Conservation (phyloP, 1,140 invertebrate genomes). For the Leptinotarsa defecta region DNA sequence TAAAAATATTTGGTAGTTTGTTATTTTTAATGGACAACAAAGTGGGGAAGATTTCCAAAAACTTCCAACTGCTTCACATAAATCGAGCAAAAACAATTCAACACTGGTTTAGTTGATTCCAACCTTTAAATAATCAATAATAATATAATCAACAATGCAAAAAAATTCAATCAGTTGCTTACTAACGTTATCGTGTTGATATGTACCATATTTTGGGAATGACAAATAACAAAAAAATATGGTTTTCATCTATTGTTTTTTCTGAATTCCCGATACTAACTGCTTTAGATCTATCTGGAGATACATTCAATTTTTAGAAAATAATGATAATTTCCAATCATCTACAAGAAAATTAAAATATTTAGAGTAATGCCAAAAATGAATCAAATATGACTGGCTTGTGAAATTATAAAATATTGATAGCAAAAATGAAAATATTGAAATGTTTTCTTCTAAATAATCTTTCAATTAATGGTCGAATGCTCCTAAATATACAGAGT, state of each 20-base stretch:
- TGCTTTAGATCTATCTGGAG: not conserved
- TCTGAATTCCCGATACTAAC: not conserved
- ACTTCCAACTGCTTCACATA: not conserved
- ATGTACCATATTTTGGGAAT: not conserved
- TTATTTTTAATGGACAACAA: not conserved
- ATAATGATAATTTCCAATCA: too few species aligned
- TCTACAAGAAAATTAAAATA: too few species aligned
- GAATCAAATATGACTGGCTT: too few species aligned
- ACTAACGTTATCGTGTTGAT: not conserved
- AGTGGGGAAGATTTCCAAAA: conserved; percentile 8
- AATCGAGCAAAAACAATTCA: not conserved
- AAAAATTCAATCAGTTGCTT: not conserved
- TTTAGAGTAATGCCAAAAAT: too few species aligned
- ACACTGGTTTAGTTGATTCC: not conserved
- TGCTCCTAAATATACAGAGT: too few species aligned
- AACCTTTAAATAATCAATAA: not conserved
- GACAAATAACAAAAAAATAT: not conserved
- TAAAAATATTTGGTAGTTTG: not conserved
- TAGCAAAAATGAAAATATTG: too few species aligned
- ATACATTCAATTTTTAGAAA: too few species aligned
- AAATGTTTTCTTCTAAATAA: too few species aligned
- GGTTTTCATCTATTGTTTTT: not conserved
- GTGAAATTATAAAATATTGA: too few species aligned
- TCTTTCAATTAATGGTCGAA: too few species aligned
- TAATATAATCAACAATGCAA: not conserved